Base-by-base conservation (phyloP, 2,888 invertebrate genomes). In the Pterostichus madidus region DNA sequence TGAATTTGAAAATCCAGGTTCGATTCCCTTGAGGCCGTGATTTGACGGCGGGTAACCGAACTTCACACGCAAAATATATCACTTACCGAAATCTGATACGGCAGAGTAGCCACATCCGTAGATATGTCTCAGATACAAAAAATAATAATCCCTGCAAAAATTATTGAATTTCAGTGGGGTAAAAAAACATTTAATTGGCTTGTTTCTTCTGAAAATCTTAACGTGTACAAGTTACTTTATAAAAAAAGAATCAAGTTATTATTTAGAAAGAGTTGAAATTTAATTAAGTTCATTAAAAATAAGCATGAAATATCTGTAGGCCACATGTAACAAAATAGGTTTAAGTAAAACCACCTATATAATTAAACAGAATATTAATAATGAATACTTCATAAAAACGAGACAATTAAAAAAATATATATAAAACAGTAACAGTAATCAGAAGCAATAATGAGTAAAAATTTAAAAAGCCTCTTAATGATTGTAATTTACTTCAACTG, bases 381-480 rank as follows among this genome's bases (percentile, higher is more conserved):
- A 39, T 3, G 39, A 39, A 39, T 8, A 5, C 39, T 39, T 39
- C 5, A 39, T 39, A 3, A 39, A 39, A 53, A 8, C 53, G 15
- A 15, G 53, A 53, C 53, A 53, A 8, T 53, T 53, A 5, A 15
- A 53, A 53, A 15, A 15, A n/a, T 5, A 53, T 8, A n/a, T n/a
- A n/a, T n/a, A n/a, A 53, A 53, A 53, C n/a, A 8, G 8, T 53
- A 4, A 53, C 64, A 24, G 7, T 32, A 64, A 64, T 64, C 32
- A 64, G 64, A 64, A 64, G 24, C 64, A 32, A 64, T 64, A 64
- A 64, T 64, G 64, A 64, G 64, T 64, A 64, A 64, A 64, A 64
- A 64, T 24, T 32, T 64, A 13, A 64, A n/a, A 24, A 64, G 35
- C 24, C 11, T 64, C 32, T 32, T 64, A 64, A 64, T 32, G 64